Evolutionary conservation across 2,797 vertebrate species (phyloP).

Genomic region (Eutrigla gurnardus): DNA sequence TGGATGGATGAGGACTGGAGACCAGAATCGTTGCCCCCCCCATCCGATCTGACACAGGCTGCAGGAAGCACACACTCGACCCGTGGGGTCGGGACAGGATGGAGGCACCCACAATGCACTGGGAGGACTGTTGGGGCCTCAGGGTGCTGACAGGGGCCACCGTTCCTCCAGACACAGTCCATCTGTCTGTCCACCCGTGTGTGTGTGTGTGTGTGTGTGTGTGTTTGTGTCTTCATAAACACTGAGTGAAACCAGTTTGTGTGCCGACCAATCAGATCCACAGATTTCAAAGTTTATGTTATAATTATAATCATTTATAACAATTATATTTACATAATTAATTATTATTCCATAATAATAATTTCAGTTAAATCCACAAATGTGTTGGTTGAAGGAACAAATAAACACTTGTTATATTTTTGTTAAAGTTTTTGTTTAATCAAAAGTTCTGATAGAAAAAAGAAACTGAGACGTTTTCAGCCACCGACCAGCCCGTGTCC

Average conservation of each 20-base stretch:
- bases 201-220: conserved; percentile 35
- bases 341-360: no score
- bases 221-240: conserved; percentile 4
- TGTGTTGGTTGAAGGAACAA: no score
- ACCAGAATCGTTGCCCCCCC: conserved; percentile 58
- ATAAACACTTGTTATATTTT: no score
- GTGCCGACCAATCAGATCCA: neutral
- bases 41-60: conserved; percentile 64
- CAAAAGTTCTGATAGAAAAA: no score
- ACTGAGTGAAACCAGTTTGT: conserved; percentile 11
- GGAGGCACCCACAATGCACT: conserved; percentile 61
- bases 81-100: conserved; percentile 38
- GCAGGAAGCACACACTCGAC: conserved; percentile 81
- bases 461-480: no score
- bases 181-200: conserved; percentile 69
- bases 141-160: conserved; percentile 77
- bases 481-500: no score
- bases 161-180: conserved; percentile 75
- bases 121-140: conserved; percentile 57
- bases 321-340: no score
- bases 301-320: no score
- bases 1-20: conserved; percentile 67
- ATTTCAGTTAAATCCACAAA: no score
- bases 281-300: no score
- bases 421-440: no score